Evolutionary conservation across 2,797 vertebrate genomes (phyloP), one percentile per base, ranked within the genome.

Genomic region (Rhadinocentrus ornatus): DNA sequence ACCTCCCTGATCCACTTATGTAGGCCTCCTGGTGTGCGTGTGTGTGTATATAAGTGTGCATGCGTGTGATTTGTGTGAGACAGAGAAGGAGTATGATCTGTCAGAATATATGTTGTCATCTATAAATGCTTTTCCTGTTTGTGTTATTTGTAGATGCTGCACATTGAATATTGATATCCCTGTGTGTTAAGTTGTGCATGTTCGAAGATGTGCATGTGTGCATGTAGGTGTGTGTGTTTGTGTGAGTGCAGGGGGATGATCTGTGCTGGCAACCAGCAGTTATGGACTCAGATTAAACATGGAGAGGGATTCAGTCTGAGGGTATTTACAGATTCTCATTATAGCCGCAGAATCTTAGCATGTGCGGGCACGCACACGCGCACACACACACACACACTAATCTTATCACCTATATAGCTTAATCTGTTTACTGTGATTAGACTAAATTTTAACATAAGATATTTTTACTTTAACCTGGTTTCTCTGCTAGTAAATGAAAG

Each of bases 1-100:
- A 92, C 92, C 85, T 86, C 81, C 75, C 81, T 93, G 91, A 93
- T 93, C 92, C 92, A 92, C 91, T 92, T 93, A 91, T 87, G 86
- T 72, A 87, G 89, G 84, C 81, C 85, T 90, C 76, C 70, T 69
- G 41, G 37, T 44, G 60, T 68, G 64, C 69, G 71, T 69, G 78
- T 82, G 76, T 76, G 61, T 67, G 74, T 70, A 69, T 56, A 63
- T 77, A 39, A 15, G 73, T 57, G 66, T 68, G 58, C 50, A 52
- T 53, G 46, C 58, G 56, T 55, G 69, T 68, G 54, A 71, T 44
- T 60, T 62, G 65, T 32, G 46, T 58, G 52, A 46, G 10, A 53
- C 29, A 58, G 27, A 44, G 59, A 60, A 20, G 56, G 27, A 53
- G 27, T 18, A 29, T 55, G 61, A 86, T 72, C 71, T 62, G 60